Base-by-base conservation (phyloP, 2,113 vertebrate genomes). In the Oostethus manadensis region DNA sequence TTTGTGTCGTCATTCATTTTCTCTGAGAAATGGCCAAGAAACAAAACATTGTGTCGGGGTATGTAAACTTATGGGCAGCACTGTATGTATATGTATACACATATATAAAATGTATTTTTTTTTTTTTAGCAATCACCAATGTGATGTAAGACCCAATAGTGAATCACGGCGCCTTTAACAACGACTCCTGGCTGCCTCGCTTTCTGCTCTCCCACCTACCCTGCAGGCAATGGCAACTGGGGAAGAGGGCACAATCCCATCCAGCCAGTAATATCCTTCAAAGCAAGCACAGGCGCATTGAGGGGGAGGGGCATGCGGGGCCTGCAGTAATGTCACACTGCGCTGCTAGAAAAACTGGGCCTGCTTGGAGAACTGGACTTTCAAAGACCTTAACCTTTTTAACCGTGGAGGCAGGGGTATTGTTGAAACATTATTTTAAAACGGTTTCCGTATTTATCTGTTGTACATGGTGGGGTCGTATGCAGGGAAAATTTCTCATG, bases 231-330 rank as follows among this genome's bases (percentile, higher is more conserved):
- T 75, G 70, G 71, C 75, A 84, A 82, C 62, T 84, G 68, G 78
- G 68, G 79, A 73, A 71, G 84, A 75, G 82, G 84, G 64, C 71
- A 78, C 21, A 54, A 73, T 67, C 74, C 68, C 74, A 60, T 60
- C 70, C 67, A 80, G 67, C 82, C 80, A 75, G 72, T 84, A 73
- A 75, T 53, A 79, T 81, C 67, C 1, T 68, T 71, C 63, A 42
- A 5, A 65, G 62, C 56, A 0, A 73, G 77, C 68, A 58, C 70
- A 72, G 38, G 56, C 1, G 11, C 43, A 58, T 47, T 53, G 76
- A 33, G 29, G 77, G 70, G 82, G 75, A 71, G 60, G 83, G 71
- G 76, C 1, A 10, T 10, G 60, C 3, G 0, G 33, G 48, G 54
- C 58, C 62, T 62, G 38, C 38, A 42, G 75, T 72, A 76, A 78